Conservation (phyloP, 1,140 invertebrate genomes). For the Spodoptera litura region DNA sequence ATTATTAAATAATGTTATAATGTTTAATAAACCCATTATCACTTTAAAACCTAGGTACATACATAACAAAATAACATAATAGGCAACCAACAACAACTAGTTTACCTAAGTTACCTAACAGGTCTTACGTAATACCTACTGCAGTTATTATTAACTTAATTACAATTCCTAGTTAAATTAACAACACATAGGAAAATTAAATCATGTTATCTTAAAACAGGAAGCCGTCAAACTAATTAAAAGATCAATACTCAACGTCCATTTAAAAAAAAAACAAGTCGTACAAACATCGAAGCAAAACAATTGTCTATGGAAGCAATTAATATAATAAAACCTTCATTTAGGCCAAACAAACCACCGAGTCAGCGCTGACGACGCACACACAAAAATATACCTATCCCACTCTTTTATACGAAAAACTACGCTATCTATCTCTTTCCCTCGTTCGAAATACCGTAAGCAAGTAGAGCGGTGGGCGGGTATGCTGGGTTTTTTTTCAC, state of each 20-base stretch:
- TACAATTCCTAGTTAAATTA: background rate
- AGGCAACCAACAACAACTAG: background rate
- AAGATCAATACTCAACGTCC: background rate
- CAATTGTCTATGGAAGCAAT: slow-evolving; percentile 62
- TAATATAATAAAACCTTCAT: slow-evolving; percentile 75
- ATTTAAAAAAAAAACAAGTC: slow-evolving; percentile 33
- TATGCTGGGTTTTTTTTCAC: slow-evolving; percentile 70
- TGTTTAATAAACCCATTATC: too few species aligned
- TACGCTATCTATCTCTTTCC: slow-evolving; percentile 60
- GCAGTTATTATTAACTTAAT: slow-evolving; percentile 4
- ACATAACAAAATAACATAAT: too few species aligned
- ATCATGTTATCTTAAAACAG: slow-evolving; percentile 13
- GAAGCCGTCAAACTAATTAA: slow-evolving; percentile 22
- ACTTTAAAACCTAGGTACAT: too few species aligned
- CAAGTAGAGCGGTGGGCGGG: slow-evolving; percentile 69
- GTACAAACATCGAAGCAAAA: slow-evolving; percentile 45
- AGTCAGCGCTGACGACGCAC: slow-evolving; percentile 54
- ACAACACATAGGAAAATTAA: slow-evolving; percentile 13
- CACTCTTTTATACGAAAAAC: slow-evolving; percentile 53
- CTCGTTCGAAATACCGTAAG: slow-evolving; percentile 80
- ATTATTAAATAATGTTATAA: too few species aligned
- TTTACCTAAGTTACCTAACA: background rate
- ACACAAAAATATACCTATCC: slow-evolving; percentile 61
- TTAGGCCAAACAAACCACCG: slow-evolving; percentile 68
- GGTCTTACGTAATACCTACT: background rate